Evolutionary conservation across 1,140 invertebrate species (phyloP), one percentile per base, ranked within the genome.

Genomic region (Cotesia typhae): DNA sequence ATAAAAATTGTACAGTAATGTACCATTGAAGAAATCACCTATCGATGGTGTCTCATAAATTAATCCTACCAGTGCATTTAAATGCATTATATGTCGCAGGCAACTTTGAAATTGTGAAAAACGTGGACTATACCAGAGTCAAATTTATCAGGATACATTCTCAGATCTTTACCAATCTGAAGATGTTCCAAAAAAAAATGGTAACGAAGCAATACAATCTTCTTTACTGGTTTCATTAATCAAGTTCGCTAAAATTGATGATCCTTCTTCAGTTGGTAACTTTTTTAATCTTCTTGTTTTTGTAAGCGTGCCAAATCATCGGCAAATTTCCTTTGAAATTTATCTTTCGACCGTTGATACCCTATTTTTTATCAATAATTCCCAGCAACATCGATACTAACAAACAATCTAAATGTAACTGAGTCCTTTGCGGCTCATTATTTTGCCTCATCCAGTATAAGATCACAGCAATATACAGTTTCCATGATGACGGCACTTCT

Each of bases 91-190:
- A 64, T 92, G 88, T 53, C 85, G 88, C 20, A 93, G 81, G 76
- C 91, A 90, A 82, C 88, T 89, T 81, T 95, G 93, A 84, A 94
- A 92, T 81, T 93, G 89, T 1, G 92, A 89, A 82, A 92, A n/a
- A 81, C 82, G 78, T 94, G 92, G 59, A 94, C 85, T 63, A 90
- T 88, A 36, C 79, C 85, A 4, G 85, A 77, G 63, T 90, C 89
- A 84, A 89, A 94, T 68, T 88, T 86, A 79, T 91, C 91, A 1
- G 88, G 88, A 79, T 89, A 90, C 51, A 80, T 84, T 68, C 83
- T 84, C 52, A 93, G 82, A 76, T 89, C 88, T 60, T 88, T 81
- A 79, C 91, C 88, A 64, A 92, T 86, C 78, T 91, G 85, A 81
- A 92, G 93, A 82, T 91, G 89, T 37, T 88, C 84, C 37, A 93